Evolutionary conservation across 2,888 invertebrate genomes (phyloP).

Genomic region (Scelioninae gen. 2): DNA sequence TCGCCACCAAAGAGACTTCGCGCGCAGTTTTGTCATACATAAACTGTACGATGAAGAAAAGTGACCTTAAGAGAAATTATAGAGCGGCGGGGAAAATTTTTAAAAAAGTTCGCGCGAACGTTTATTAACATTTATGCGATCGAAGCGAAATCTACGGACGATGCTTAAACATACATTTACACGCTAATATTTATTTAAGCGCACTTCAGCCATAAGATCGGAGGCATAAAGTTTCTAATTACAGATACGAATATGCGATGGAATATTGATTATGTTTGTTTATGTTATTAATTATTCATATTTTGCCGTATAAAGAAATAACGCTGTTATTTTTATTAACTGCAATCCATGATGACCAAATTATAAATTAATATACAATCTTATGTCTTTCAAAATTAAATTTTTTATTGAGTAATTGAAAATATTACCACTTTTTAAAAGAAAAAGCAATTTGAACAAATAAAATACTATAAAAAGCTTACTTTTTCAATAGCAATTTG

Average conservation of each 20-base stretch:
- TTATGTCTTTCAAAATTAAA: no score
- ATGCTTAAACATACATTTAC: slow-evolving; percentile 12
- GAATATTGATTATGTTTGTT: background rate
- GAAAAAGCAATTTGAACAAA: no score
- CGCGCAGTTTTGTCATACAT: slow-evolving; percentile 45
- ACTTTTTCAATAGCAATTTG: no score
- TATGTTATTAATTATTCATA: no score
- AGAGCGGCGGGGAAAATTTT: slow-evolving; percentile 19
- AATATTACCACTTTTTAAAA: no score
- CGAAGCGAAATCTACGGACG: slow-evolving; percentile 11
- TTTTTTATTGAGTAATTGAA: no score
- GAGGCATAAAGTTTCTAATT: slow-evolving; percentile 22
- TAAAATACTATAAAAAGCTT: no score
- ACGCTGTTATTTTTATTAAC: no score
- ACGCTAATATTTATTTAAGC: slow-evolving; percentile 14
- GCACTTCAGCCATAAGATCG: slow-evolving; percentile 8
- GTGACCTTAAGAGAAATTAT: slow-evolving; percentile 46
- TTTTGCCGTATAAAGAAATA: no score
- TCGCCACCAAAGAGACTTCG: slow-evolving; percentile 40
- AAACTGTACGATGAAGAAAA: slow-evolving; percentile 47
- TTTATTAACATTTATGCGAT: slow-evolving; percentile 34
- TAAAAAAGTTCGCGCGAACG: slow-evolving; percentile 27
- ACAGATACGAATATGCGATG: slow-evolving; percentile 13
- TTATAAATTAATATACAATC: no score
- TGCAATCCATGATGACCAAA: no score